Percentiles rank a stretch among this genome's conserved stretches.
These are phyloP conservation scores for Zophobas morio DNA, from an alignment of 1,140 invertebrate genomes.

Conservation along the genomic window DNA sequence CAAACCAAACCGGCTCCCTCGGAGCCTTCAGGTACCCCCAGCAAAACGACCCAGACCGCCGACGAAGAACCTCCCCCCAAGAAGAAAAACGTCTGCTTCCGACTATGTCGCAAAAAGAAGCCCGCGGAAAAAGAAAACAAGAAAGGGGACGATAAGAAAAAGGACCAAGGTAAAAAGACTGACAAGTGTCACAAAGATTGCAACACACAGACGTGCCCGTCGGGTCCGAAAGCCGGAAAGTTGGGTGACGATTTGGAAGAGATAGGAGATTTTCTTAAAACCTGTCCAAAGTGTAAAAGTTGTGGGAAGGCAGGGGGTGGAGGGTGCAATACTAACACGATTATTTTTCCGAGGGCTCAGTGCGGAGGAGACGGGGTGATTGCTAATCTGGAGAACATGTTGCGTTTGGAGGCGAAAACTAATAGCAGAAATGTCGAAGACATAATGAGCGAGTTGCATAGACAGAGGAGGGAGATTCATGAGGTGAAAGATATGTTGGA, in stretches of 20 bases:
- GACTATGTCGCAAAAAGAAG: not conserved
- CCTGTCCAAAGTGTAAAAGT: not conserved
- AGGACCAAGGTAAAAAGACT: not conserved
- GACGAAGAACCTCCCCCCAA: not conserved
- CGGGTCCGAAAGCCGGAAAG: too few relatives aligned
- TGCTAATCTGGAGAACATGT: slow-evolving; percentile 13
- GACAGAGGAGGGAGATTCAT: slow-evolving; percentile 7
- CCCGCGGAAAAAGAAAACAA: not conserved
- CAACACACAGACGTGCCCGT: too few relatives aligned
- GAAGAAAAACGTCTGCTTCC: not conserved
- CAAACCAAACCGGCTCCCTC: not conserved
- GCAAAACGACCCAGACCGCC: not conserved
- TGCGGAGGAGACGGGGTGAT: not conserved
- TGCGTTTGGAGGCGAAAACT: not conserved
- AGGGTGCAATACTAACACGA: slow-evolving; percentile 21
- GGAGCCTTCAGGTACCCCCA: not conserved
- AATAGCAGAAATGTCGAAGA: slow-evolving; percentile 10
- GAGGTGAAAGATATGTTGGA: slow-evolving; percentile 19
- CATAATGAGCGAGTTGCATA: slow-evolving; percentile 1
- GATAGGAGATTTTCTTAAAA: too few relatives aligned
- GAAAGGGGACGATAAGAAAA: not conserved
- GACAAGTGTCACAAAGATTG: too few relatives aligned
- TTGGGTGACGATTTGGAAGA: too few relatives aligned
- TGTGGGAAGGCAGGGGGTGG: not conserved
- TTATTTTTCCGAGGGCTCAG: slow-evolving; percentile 14